phyloP scores from a whole-genome alignment of 2,797 vertebrate genomes.

The Kryptolebias ocellatus region DNA sequence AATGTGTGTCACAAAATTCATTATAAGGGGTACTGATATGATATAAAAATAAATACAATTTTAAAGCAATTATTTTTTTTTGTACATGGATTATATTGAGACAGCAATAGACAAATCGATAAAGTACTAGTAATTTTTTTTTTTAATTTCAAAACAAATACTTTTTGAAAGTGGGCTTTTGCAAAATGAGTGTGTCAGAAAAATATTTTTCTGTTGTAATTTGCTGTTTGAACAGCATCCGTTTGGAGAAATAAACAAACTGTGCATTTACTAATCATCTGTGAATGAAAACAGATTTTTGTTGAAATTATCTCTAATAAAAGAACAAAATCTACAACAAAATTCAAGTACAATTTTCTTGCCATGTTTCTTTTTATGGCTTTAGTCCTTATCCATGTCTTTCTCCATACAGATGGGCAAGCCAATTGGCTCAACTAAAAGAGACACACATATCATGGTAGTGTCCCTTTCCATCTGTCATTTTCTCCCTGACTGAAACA shows the following conservation, averaged over 20 bases:
- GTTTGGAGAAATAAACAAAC: no score
- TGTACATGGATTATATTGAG: no score
- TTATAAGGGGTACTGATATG: no score
- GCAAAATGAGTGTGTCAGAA: no score
- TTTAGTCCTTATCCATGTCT: slow-evolving; percentile 46
- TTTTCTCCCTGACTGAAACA: slow-evolving; percentile 79
- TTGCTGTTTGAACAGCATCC: no score
- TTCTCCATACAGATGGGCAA: slow-evolving; percentile 65
- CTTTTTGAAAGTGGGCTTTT: no score
- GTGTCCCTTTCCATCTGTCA: slow-evolving; percentile 74
- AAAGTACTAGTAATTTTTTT: no score
- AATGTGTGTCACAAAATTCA: neutral
- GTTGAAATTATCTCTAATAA: neutral
- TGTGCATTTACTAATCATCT: neutral
- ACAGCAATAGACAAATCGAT: no score
- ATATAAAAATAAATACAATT: no score
- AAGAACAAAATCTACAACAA: neutral
- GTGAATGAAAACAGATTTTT: neutral
- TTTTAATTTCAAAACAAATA: no score
- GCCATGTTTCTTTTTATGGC: slow-evolving; percentile 36
- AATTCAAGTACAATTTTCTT: neutral
- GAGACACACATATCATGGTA: slow-evolving; percentile 74
- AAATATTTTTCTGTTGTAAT: no score
- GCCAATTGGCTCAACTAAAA: slow-evolving; percentile 77
- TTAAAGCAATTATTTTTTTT: no score